Percentiles rank a stretch among this genome's conserved stretches.
phyloP scores from a whole-genome alignment of 2,113 vertebrate species.

The Callithrix jacchus region DNA sequence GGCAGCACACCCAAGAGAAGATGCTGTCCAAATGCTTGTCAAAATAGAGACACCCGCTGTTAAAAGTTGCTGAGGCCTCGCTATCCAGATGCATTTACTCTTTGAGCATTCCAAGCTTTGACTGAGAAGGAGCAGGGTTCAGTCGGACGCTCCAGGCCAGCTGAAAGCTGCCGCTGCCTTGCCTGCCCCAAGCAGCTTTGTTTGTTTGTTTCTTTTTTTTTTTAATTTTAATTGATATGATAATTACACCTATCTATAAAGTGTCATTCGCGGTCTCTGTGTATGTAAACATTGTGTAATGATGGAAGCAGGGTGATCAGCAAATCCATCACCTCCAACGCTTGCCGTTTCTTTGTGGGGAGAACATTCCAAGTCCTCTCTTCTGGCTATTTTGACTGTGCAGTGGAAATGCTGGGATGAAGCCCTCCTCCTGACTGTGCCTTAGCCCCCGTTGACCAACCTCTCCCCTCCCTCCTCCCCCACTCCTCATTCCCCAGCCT shows the following conservation, averaged over 20 bases:
- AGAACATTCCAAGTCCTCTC: neutral
- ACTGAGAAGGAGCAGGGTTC: accelerated
- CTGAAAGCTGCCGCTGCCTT: accelerated
- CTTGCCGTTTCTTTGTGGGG: neutral
- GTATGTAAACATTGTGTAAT: neutral
- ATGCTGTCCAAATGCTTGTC: neutral
- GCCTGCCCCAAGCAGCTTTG: neutral
- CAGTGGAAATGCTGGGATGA: neutral
- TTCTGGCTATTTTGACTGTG: neutral
- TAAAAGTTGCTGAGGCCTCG: accelerated
- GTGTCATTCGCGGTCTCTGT: neutral
- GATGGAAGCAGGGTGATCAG: neutral
- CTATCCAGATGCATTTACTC: accelerated
- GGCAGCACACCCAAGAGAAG: neutral
- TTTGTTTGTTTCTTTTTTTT: neutral
- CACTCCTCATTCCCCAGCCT: neutral
- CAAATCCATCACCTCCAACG: neutral
- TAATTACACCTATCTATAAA: no score
- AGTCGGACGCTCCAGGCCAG: accelerated
- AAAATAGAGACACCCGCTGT: no score
- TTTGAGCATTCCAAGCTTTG: accelerated
- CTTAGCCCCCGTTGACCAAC: no score
- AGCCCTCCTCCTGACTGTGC: neutral
- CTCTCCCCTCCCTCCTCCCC: neutral
- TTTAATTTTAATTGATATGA: neutral